phyloP scores from a whole-genome alignment of 2,113 vertebrate genomes.

The Cacatua alba region DNA sequence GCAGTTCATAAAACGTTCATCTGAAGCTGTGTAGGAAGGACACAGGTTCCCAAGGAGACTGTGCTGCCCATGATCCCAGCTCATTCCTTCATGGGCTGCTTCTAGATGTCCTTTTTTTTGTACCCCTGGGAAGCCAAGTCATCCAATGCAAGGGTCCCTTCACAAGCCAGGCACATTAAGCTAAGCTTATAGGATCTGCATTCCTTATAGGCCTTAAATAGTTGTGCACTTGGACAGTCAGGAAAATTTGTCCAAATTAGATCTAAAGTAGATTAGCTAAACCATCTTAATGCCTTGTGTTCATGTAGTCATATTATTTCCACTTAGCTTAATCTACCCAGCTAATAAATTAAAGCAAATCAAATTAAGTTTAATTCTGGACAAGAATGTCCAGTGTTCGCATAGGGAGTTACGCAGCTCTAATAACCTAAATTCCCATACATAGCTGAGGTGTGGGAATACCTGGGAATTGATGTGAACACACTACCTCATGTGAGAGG shows the following conservation, averaged over 20 bases:
- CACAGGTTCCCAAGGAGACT: background rate
- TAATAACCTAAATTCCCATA: background rate
- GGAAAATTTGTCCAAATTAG: background rate
- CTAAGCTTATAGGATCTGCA: background rate
- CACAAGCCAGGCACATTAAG: background rate
- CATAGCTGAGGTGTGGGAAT: background rate
- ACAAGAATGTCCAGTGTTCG: background rate
- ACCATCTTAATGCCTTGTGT: background rate
- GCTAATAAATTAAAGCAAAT: background rate
- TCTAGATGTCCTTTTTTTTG: background rate
- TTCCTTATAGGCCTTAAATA: background rate
- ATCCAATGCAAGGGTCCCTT: accelerated
- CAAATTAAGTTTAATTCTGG: background rate
- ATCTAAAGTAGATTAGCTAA: background rate
- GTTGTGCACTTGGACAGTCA: background rate
- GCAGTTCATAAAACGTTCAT: background rate
- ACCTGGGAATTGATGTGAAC: background rate
- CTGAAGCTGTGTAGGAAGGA: background rate
- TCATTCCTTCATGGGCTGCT: background rate
- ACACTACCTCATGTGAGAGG: accelerated
- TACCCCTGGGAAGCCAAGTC: background rate
- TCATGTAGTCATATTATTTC: background rate
- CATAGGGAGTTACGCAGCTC: background rate
- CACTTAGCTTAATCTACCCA: background rate
- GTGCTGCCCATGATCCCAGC: background rate